phyloP scores from a whole-genome alignment of 2,113 vertebrate genomes.

The Phalacrocorax pelagicus region DNA sequence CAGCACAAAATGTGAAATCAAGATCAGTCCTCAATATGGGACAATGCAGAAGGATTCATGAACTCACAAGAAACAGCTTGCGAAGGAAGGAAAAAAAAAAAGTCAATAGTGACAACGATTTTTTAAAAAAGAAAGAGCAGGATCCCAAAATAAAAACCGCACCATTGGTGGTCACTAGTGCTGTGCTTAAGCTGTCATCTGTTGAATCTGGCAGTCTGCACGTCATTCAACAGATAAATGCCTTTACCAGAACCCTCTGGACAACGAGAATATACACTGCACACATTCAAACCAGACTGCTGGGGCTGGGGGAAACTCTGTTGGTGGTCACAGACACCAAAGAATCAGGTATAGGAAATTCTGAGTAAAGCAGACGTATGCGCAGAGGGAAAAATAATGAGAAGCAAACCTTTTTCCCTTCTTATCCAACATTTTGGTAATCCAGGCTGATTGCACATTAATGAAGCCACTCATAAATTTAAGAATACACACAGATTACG shows the following conservation, averaged over 20 bases:
- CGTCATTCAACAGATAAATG: slow-evolving; percentile 75
- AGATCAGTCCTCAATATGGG: not conserved
- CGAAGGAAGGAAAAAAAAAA: not conserved
- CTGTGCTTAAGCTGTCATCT: slow-evolving; percentile 59
- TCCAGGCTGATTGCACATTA: slow-evolving; percentile 15
- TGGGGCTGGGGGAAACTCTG: slow-evolving; percentile 43
- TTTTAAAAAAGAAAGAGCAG: slow-evolving; percentile 25
- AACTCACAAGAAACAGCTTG: not conserved
- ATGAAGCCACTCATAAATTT: slow-evolving; percentile 52
- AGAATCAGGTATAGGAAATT: slow-evolving; percentile 74
- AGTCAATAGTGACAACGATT: slow-evolving; percentile 24
- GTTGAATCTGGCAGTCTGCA: slow-evolving; percentile 72
- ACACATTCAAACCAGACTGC: slow-evolving; percentile 54
- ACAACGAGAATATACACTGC: slow-evolving; percentile 59
- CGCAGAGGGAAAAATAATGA: slow-evolving; percentile 22
- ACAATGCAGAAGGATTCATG: not conserved
- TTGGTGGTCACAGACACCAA: slow-evolving; percentile 76
- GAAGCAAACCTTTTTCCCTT: not conserved
- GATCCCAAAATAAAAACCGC: slow-evolving; percentile 44
- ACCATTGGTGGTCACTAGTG: slow-evolving; percentile 33
- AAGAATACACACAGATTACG: slow-evolving; percentile 38
- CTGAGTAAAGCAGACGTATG: slow-evolving; percentile 45
- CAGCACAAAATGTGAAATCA: not conserved
- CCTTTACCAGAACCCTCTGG: slow-evolving; percentile 74
- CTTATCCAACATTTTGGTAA: not conserved